Percentiles rank a stretch among this genome's conserved stretches.
phyloP scores from a whole-genome alignment of 2,888 invertebrate genomes.

The Apodemia zela region DNA sequence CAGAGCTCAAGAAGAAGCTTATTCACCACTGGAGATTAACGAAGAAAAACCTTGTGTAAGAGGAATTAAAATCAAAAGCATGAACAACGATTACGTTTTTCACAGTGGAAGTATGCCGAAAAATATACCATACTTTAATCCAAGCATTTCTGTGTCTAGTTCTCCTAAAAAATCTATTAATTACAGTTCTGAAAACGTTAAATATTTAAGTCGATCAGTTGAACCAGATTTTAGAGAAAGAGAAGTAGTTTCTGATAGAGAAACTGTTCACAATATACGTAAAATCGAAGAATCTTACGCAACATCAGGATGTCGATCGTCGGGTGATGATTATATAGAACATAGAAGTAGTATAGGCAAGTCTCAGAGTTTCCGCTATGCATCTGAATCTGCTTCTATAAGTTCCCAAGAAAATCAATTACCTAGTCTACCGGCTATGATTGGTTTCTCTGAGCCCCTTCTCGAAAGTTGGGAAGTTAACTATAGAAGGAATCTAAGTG shows the following conservation, averaged over 20 bases:
- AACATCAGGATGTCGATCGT: constrained; percentile 57
- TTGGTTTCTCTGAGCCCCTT: constrained; percentile 73
- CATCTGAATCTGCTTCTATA: constrained; percentile 72
- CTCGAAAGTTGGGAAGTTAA: constrained; percentile 77
- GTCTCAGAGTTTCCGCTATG: constrained; percentile 85
- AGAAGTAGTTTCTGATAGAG: constrained; percentile 50
- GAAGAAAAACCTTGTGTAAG: constrained; percentile 59
- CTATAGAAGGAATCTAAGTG: constrained; percentile 67
- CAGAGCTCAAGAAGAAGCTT: constrained; percentile 50
- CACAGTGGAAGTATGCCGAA: constrained; percentile 71
- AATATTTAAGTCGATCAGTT: constrained; percentile 55
- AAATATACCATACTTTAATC: constrained; percentile 65
- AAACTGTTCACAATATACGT: constrained; percentile 46
- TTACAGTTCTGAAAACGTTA: constrained; percentile 67
- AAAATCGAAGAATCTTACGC: constrained; percentile 63
- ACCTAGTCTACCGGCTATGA: constrained; percentile 75
- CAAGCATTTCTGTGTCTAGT: constrained; percentile 54
- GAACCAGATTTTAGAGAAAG: constrained; percentile 63
- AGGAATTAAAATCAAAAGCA: constrained; percentile 58
- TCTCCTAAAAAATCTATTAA: constrained; percentile 65
- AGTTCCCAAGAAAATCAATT: constrained; percentile 73
- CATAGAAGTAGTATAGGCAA: constrained; percentile 83
- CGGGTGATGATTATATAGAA: constrained; percentile 69
- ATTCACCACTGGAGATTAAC: constrained; percentile 51
- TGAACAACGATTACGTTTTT: constrained; percentile 58